Conservation (phyloP, 1,140 invertebrate genomes). For the Drosophila triauraria region DNA sequence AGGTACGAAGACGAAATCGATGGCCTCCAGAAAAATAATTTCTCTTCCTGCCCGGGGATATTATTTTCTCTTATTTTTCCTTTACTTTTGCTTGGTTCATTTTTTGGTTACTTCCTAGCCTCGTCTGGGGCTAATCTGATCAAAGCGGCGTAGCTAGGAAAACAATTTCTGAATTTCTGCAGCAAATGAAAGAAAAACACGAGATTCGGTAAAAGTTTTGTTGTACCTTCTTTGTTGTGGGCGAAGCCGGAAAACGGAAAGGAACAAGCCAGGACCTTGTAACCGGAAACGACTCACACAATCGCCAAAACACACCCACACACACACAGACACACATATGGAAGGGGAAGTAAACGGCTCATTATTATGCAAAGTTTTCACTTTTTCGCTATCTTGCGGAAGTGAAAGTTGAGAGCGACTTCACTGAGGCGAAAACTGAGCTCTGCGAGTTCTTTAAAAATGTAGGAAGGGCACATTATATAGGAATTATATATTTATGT, state of each 20-base stretch:
- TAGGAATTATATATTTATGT: not conserved
- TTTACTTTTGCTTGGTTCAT: not conserved
- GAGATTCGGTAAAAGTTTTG: constrained; percentile 64
- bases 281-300: constrained; percentile 65
- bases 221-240: constrained; percentile 65
- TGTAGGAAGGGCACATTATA: not conserved
- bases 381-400: constrained; percentile 55
- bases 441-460: not conserved
- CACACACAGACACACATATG: constrained; percentile 8
- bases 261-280: constrained; percentile 34
- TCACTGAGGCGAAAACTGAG: not conserved
- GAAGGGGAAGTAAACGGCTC: constrained; percentile 70
- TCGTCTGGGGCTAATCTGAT: constrained; percentile 66
- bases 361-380: constrained; percentile 80
- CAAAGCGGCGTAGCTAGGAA: constrained; percentile 63
- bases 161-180: constrained; percentile 74
- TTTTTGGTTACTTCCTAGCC: constrained; percentile 5
- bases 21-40: constrained; percentile 31
- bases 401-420: constrained; percentile 50
- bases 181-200: constrained; percentile 76
- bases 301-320: constrained; percentile 4
- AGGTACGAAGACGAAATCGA: constrained; percentile 22
- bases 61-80: constrained; percentile 3
- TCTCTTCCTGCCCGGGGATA: constrained; percentile 11
- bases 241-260: constrained; percentile 33